Evolutionary conservation across 2,113 vertebrate species (phyloP), one percentile per base, ranked within the genome.

Genomic region (Lates calcarifer): DNA sequence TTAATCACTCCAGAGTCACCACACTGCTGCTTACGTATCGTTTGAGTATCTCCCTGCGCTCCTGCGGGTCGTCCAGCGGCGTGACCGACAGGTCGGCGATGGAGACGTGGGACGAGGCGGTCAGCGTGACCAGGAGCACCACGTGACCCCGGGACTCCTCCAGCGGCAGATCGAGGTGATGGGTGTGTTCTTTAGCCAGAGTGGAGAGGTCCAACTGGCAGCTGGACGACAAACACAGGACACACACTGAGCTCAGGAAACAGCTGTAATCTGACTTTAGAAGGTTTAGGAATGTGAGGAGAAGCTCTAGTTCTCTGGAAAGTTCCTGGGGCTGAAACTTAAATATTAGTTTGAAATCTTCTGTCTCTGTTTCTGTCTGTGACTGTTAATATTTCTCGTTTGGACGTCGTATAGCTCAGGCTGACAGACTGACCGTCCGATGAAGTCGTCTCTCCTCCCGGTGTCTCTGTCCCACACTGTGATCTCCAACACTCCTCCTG

Each of bases 391-490:
- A 37, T 37, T 15, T 43, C 41, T 5, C 17, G 41, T 43, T 43
- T 43, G 13, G 5, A 43, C 15, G 15, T 43, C 14, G 5, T 17
- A 17, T 2, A 22, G 17, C 18, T 49, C 47, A 20, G n/a, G n/a
- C n/a, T n/a, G 3, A 39, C 12, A 0, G 3, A 95, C 96, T 90
- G 86, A 97, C 98, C 97, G 96, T 87, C 98, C 98, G 29, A 99
- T 98, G 93, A 99, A 99, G 94, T 99, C 98, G 87, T 99, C 98
- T 51, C 92, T 97, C 90, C 96, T 95, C 43, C 97, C 96, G 20
- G 95, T 95, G 79, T 98, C 97, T 94, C 92, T 96, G 95, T 99
- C 97, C 98, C 98, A 99, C 31, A 97, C 97, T 0, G 96, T 96
- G 91, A 98, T 97, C 87, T 99, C 97, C 87, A 99, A 90, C 81